Evolutionary conservation across 2,888 invertebrate genomes (phyloP).

Genomic region (Smittia aterrima): DNA sequence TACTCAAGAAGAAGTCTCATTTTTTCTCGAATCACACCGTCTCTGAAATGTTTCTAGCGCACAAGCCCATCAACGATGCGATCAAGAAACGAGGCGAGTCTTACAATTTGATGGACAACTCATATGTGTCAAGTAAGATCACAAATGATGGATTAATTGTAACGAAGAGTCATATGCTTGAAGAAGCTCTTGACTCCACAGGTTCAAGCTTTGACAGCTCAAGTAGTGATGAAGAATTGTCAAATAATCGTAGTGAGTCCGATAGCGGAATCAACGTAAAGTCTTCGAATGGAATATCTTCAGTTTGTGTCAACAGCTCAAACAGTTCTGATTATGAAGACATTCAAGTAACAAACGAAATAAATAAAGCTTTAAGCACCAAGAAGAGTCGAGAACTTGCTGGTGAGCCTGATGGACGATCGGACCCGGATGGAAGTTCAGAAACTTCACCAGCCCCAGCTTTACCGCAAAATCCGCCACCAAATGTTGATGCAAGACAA

Average conservation of each 20-base stretch:
- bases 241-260: constrained; percentile 54
- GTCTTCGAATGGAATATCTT: not conserved
- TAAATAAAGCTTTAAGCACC: constrained; percentile 52
- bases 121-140: constrained; percentile 51
- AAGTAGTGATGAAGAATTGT: constrained; percentile 52
- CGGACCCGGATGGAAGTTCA: constrained; percentile 71
- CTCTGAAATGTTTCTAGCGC: constrained; percentile 53
- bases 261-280: constrained; percentile 54
- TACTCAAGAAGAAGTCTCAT: not conserved
- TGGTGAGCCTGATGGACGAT: constrained; percentile 83
- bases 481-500: constrained; percentile 60
- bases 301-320: constrained; percentile 46
- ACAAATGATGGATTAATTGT: constrained; percentile 54
- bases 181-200: constrained; percentile 53
- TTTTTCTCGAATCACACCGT: constrained; percentile 50
- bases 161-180: constrained; percentile 51
- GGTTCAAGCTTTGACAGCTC: constrained; percentile 53
- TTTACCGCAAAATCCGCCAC: constrained; percentile 68
- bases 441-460: constrained; percentile 67
- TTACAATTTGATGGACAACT: constrained; percentile 47
- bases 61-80: constrained; percentile 45
- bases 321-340: constrained; percentile 54
- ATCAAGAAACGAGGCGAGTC: constrained; percentile 46
- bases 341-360: constrained; percentile 50
- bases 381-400: constrained; percentile 73